Base-by-base conservation (phyloP, 2,113 vertebrate genomes). In the Coracopsis vasa region DNA sequence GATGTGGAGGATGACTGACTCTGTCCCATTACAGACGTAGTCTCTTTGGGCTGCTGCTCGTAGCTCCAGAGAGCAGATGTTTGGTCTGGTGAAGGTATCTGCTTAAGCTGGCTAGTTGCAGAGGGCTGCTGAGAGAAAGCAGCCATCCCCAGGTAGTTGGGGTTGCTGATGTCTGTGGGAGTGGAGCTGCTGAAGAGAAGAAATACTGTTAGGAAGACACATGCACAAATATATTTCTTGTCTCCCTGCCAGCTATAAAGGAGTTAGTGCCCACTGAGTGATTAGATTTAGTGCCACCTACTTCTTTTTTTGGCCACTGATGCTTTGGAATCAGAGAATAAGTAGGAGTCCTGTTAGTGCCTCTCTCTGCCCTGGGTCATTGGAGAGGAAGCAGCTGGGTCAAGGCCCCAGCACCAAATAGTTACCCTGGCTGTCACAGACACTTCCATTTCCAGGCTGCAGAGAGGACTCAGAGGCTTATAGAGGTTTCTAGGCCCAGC, bases 101-200 rank as follows among this genome's bases (percentile, higher is more conserved):
- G 95, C 95, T 98, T 99, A 80, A 97, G 94, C 64, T 97, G 97
- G 62, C 88, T 92, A 56, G 80, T 42, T 73, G 94, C 35, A 78
- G 94, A 50, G 19, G 83, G 67, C 24, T 90, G 94, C 69, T 96
- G 97, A 69, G 97, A 94, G 4, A 98, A 96, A 83, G 88, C 21
- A 56, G 97, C 95, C 88, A 99, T 44, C 9, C 98, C 98, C 95
- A 99, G 98, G 97, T 99, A 99, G 97, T 11, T 99, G 72, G 98
- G 98, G 96, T 99, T 99, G 66, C 97, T 98, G 92, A 99, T 98
- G 89, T 99, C 99, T 50, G 96, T 97, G 37, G 98, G 28, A 31
- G 95, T 37, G 23, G 95, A 86, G 44, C 94, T 79, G 58, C 93
- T 80, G 14, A 95, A 84, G 4, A 72, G 28, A 80, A 96, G 86